phyloP scores from a whole-genome alignment of 2,888 invertebrate species.

The Ariolimax columbianus region DNA sequence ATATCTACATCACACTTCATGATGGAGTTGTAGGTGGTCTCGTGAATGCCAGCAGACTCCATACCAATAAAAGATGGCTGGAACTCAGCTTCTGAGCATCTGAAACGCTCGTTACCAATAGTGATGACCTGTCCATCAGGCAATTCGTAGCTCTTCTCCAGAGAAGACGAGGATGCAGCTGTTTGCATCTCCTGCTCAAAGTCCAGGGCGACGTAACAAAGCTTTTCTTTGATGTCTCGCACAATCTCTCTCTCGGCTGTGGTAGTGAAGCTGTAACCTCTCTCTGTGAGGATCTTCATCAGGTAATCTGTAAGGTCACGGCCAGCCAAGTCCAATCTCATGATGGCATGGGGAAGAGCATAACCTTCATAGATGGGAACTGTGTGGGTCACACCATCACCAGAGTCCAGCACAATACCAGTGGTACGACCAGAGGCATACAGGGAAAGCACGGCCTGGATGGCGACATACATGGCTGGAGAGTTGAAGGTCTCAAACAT shows the following conservation, averaged over 20 bases:
- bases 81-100: constrained; percentile 69
- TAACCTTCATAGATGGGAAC: constrained; percentile 96
- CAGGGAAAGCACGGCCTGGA: constrained; percentile 93
- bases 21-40: constrained; percentile 77
- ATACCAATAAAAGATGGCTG: constrained; percentile 76
- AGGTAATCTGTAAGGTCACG: constrained; percentile 82
- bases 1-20: constrained; percentile 78
- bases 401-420: constrained; percentile 95
- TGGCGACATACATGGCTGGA: constrained; percentile 95
- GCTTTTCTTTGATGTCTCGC: constrained; percentile 95
- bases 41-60: constrained; percentile 77
- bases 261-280: constrained; percentile 75
- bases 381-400: constrained; percentile 95
- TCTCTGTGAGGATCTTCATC: constrained; percentile 83
- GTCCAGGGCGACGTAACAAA: constrained; percentile 91
- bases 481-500: constrained; percentile 93
- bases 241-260: constrained; percentile 95
- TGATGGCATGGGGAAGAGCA: constrained; percentile 94
- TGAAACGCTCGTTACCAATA: constrained; percentile 63
- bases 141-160: constrained; percentile 89
- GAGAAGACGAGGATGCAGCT: constrained; percentile 91
- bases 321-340: constrained; percentile 81
- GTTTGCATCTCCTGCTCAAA: constrained; percentile 92
- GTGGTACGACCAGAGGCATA: constrained; percentile 97
- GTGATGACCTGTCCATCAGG: constrained; percentile 78